phyloP scores from a whole-genome alignment of 2,888 invertebrate species.

The Sarcophaga variegata region DNA sequence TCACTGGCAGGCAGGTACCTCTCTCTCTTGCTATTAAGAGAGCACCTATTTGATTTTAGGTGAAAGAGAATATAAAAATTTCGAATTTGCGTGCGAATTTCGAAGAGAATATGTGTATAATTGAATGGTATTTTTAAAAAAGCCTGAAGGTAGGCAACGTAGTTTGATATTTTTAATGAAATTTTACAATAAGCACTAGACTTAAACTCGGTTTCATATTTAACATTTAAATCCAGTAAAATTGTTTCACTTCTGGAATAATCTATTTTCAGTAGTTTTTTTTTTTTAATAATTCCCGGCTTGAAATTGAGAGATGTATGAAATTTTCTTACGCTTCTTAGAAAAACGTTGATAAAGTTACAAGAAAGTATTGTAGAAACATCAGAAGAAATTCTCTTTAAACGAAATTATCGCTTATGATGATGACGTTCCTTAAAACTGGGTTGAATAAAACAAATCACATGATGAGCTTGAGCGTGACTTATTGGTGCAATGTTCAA shows the following conservation, averaged over 20 bases:
- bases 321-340: too few relatives aligned
- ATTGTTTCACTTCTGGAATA: too few relatives aligned
- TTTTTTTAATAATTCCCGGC: too few relatives aligned
- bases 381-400: too few relatives aligned
- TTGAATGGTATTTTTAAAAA: background rate
- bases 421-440: background rate
- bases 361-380: too few relatives aligned
- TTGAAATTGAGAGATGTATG: too few relatives aligned
- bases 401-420: background rate
- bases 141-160: slow-evolving; percentile 5
- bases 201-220: background rate
- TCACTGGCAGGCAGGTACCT: too few relatives aligned
- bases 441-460: slow-evolving; percentile 42
- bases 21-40: too few relatives aligned
- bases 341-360: too few relatives aligned
- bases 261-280: too few relatives aligned
- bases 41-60: too few relatives aligned
- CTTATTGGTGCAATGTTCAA: slow-evolving; percentile 19
- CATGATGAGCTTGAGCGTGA: slow-evolving; percentile 51
- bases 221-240: too few relatives aligned
- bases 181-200: background rate
- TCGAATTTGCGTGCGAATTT: background rate
- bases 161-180: background rate
- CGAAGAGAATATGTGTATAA: background rate
- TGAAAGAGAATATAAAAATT: background rate